Evolutionary conservation across 2,113 vertebrate genomes (phyloP).

Genomic region (Channa argus): DNA sequence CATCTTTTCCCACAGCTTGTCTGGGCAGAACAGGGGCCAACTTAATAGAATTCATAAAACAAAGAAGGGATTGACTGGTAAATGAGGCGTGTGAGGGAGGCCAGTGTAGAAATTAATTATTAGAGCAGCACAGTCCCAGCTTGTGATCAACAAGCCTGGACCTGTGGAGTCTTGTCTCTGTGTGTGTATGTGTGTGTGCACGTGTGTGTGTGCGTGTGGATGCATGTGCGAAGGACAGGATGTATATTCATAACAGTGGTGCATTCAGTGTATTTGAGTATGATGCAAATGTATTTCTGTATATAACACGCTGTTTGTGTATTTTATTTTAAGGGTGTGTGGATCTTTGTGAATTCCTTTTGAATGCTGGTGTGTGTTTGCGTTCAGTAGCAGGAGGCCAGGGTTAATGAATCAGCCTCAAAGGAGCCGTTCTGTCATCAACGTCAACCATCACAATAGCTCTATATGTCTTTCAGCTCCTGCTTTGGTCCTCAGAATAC

Average conservation of each 20-base stretch:
- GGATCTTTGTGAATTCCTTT: slow-evolving; percentile 3
- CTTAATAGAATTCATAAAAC: slow-evolving; percentile 77
- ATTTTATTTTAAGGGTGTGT: not conserved
- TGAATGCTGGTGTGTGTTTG: slow-evolving; percentile 8
- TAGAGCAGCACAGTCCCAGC: slow-evolving; percentile 59
- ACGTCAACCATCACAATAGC: slow-evolving; percentile 64
- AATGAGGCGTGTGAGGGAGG: slow-evolving; percentile 70
- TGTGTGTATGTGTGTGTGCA: slow-evolving; percentile 18
- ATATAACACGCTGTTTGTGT: not conserved
- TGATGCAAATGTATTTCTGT: no score
- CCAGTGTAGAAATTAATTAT: slow-evolving; percentile 73
- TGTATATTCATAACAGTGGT: slow-evolving; percentile 7
- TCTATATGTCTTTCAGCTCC: slow-evolving; percentile 65
- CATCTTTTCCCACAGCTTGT: slow-evolving; percentile 12
- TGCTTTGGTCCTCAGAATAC: slow-evolving; percentile 33
- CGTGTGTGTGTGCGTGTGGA: slow-evolving; percentile 22
- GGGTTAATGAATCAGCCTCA: slow-evolving; percentile 58
- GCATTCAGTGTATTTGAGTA: no score
- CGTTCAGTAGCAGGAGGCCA: slow-evolving; percentile 32
- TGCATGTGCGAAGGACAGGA: slow-evolving; percentile 1
- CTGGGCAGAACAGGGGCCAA: slow-evolving; percentile 28
- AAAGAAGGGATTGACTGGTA: slow-evolving; percentile 74
- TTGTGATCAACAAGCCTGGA: slow-evolving; percentile 75
- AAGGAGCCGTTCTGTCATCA: slow-evolving; percentile 47
- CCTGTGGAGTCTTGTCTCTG: slow-evolving; percentile 63